Percentiles rank a stretch among this genome's conserved stretches.
Evolutionary conservation across 2,888 invertebrate genomes (phyloP).

Genomic region (Punctoribates punctum): DNA sequence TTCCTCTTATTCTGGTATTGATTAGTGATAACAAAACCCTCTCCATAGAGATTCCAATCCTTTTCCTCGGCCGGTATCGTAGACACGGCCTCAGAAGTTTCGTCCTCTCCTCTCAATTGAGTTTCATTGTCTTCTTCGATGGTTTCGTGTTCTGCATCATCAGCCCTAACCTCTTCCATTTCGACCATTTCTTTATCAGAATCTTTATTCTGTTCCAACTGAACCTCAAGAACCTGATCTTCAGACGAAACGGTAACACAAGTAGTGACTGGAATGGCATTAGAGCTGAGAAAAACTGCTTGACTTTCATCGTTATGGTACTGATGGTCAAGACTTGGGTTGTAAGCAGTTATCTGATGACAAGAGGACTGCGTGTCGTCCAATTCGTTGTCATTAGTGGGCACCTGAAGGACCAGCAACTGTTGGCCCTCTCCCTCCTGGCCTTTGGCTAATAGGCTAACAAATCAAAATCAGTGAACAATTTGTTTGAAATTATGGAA

Average conservation of each 20-base stretch:
- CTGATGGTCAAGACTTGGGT: slow-evolving; percentile 22
- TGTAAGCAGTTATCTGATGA: neutral
- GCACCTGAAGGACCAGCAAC: slow-evolving; percentile 8
- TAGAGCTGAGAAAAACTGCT: slow-evolving; percentile 18
- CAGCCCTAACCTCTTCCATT: neutral
- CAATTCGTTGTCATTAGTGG: slow-evolving; percentile 5
- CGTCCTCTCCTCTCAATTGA: neutral
- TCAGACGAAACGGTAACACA: slow-evolving; percentile 29
- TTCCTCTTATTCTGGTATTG: neutral
- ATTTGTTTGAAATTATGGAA: neutral
- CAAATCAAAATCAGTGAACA: neutral
- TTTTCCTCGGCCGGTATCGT: slow-evolving; percentile 7
- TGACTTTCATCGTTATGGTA: slow-evolving; percentile 23
- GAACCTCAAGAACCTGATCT: slow-evolving; percentile 3
- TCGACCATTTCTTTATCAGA: neutral
- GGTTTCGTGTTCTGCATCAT: neutral
- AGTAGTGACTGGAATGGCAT: slow-evolving; percentile 33
- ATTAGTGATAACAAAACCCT: neutral
- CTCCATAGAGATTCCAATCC: neutral
- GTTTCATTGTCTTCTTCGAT: neutral
- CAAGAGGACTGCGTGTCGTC: neutral
- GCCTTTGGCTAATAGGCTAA: neutral
- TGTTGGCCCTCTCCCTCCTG: slow-evolving; percentile 17
- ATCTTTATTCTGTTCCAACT: neutral
- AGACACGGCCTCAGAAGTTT: neutral